A percentile compares a stretch with the other conserved stretches of the same genome.
Evolutionary conservation across 2,797 vertebrate species (phyloP).

Genomic region (Phalanger gymnotis): DNA sequence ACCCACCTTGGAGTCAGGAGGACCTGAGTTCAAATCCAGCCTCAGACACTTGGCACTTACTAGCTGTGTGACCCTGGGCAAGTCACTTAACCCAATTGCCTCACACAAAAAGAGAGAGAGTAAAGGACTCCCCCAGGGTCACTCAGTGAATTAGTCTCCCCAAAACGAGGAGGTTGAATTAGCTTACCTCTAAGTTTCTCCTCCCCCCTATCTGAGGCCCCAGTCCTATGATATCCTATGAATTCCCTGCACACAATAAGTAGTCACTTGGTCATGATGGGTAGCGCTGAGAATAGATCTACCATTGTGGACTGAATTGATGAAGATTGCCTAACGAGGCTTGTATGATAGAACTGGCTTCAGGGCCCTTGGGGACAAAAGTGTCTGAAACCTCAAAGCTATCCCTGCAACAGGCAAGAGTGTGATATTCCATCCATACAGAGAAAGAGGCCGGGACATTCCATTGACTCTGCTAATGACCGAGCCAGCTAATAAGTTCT

Average conservation of each 20-base stretch:
- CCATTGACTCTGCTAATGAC: not conserved
- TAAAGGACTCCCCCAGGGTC: not conserved
- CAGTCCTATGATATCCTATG: not conserved
- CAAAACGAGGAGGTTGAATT: not conserved
- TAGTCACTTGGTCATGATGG: not conserved
- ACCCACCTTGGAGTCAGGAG: no score
- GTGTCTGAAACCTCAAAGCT: not conserved
- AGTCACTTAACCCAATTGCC: no score
- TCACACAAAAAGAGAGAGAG: not conserved
- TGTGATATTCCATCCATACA: not conserved
- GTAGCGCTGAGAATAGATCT: not conserved
- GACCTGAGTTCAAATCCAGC: no score
- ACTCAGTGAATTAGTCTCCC: not conserved
- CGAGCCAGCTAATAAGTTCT: not conserved
- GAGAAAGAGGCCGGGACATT: not conserved
- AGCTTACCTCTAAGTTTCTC: not conserved
- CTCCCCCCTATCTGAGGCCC: not conserved
- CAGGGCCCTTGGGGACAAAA: not conserved
- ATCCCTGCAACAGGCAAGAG: not conserved
- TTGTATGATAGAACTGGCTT: not conserved
- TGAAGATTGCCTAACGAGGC: not conserved
- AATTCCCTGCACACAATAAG: not conserved
- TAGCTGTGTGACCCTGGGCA: no score
- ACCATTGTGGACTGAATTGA: not conserved
- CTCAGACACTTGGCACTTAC: no score